Evolutionary conservation across 30 jellyfish, hydroid and myxozoan species (phyloP), one percentile per base, ranked within the genome.

Genomic region (Cassiopea andromeda): DNA sequence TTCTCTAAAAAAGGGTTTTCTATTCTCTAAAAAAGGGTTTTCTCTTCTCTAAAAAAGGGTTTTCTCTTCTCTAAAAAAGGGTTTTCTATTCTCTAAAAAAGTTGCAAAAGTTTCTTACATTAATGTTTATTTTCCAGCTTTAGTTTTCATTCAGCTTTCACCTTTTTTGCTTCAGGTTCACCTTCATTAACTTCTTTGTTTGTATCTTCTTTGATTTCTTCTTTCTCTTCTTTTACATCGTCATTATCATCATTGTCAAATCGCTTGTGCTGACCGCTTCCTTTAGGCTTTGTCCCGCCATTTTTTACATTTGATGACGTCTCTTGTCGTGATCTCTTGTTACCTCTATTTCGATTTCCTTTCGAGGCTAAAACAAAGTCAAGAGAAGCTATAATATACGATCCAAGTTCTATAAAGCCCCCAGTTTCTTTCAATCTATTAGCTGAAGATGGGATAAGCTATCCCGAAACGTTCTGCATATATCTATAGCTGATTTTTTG

Each of bases 111-210:
- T 43, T n/a, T 46, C 58, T 47, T 48, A 9, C 48, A 61, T 6
- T 27, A 13, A 18, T 19, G 46, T 7, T 45, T 14, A 1, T 2
- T 16, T 27, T 14, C 27, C 3, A 17, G 7, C 68, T 61, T 61
- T 61, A 3, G 43, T 9, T 8, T 46, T 61, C 48, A 86, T 58
- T 86, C 93, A 59, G 71, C 87, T 76, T 75, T 86, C 3, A 70
- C 83, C 57, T 86, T 83, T 27, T 86, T 86, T 60, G 82, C 93
- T 60, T 18, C 44, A 16, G 93, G 93, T 46, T 76, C 93, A 16
- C n/a, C 87, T 44, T 54, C 77, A 16, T 46, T 45, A 18, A 8
- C 69, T 7, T 27, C 1, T 75, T 44, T n/a, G 6, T 4, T 44
- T 49, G n/a, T n/a, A n/a, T 16, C 67, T 6, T 72, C 81, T 72